Evolutionary conservation across 2,888 invertebrate species (phyloP).

Genomic region (Dasysyrphus tricinctus): DNA sequence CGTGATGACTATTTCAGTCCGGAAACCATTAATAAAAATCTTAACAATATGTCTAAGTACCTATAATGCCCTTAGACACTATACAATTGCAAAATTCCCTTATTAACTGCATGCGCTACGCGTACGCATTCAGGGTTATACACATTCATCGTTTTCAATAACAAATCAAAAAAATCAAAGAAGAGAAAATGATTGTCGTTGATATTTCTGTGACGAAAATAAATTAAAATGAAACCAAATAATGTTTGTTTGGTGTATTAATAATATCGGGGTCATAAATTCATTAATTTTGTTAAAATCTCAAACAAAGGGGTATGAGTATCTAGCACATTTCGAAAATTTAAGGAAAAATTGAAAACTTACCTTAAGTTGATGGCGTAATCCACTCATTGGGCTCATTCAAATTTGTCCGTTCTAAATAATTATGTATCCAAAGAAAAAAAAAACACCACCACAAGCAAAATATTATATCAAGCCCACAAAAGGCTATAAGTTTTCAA

Average conservation of each 20-base stretch:
- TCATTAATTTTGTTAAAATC: not conserved
- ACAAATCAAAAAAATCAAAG: not conserved
- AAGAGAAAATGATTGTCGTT: slow-evolving; percentile 16
- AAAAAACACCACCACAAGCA: slow-evolving; percentile 40
- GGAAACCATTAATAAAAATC: slow-evolving; percentile 6
- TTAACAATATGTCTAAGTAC: not conserved
- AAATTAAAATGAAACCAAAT: not conserved
- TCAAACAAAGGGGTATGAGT: not conserved
- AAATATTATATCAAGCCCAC: not conserved
- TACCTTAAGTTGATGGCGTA: slow-evolving; percentile 83
- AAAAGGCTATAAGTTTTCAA: slow-evolving; percentile 18
- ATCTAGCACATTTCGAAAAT: slow-evolving; percentile 11
- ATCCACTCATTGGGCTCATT: slow-evolving; percentile 83
- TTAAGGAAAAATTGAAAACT: slow-evolving; percentile 64
- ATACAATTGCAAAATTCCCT: not conserved
- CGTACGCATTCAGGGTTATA: slow-evolving; percentile 24
- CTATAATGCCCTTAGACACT: slow-evolving; percentile 6
- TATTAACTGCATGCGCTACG: slow-evolving; percentile 3
- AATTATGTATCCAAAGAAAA: not conserved
- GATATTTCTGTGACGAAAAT: slow-evolving; percentile 37
- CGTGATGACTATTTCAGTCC: slow-evolving; percentile 38
- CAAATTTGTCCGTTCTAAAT: slow-evolving; percentile 69
- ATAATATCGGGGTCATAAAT: not conserved
- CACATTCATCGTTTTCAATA: slow-evolving; percentile 20
- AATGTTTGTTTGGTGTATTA: not conserved